Percentiles rank a stretch among this genome's conserved stretches.
Conservation (phyloP, 2,797 vertebrate genomes). For the Pipistrellus kuhlii region DNA sequence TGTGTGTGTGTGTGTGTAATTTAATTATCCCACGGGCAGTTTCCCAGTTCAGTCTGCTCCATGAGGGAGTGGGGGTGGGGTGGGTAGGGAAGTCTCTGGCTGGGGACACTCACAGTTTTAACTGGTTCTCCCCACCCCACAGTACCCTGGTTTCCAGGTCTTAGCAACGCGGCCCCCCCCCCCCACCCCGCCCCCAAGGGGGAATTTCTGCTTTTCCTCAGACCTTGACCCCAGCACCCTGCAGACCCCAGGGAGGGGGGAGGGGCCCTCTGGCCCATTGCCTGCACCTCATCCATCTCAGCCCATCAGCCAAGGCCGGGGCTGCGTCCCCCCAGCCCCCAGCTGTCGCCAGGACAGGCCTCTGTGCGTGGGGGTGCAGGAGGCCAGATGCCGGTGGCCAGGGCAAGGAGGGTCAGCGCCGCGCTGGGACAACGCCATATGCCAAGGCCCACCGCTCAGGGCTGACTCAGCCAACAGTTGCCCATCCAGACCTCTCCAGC, state of each 20-base stretch:
- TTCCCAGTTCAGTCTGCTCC: neutral
- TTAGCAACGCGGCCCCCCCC: neutral
- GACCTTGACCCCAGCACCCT: neutral
- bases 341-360: slow-evolving; percentile 62
- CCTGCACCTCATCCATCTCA: slow-evolving; percentile 35
- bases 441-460: neutral
- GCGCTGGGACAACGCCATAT: slow-evolving; percentile 60
- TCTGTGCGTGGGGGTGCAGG: neutral
- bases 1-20: no score
- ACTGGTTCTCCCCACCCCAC: neutral
- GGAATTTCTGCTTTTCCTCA: neutral
- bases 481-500: neutral
- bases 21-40: neutral
- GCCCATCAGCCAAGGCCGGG: neutral
- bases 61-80: rapidly evolving
- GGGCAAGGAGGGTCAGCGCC: slow-evolving; percentile 38
- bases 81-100: neutral
- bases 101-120: neutral
- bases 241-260: neutral
- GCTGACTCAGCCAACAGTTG: slow-evolving; percentile 18
- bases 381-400: slow-evolving; percentile 55
- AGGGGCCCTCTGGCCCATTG: neutral
- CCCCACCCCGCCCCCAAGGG: neutral
- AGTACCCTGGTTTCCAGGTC: neutral
- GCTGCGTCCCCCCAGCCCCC: neutral